Base-by-base conservation (phyloP, 1,140 invertebrate species). In the Scylla paramamosain region DNA sequence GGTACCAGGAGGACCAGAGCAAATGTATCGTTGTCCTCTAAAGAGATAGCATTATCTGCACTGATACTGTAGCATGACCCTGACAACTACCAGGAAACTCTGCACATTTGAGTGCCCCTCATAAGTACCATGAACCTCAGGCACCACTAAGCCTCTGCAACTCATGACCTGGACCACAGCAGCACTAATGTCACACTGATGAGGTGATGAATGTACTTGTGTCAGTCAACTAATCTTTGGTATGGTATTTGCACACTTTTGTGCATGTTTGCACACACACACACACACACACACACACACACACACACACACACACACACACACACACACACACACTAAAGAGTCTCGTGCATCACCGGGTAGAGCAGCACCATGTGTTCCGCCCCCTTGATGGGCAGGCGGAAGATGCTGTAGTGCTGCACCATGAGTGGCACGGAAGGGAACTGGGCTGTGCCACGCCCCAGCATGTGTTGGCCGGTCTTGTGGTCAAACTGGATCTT, bases 321-420 rank as follows among this genome's bases (percentile, higher is more conserved):
- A 7, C 67, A 77, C 67, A n/a, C 67, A 25, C 67, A 77, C 67
- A 77, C 16, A 77, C 32, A 94, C 96, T 96, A 96, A 32, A 96
- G 95, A 14, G 95, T 96, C 32, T 96, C 96, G 83, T 95, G 95
- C 52, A 95, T 95, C 59, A 99, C 98, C 87, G 99, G 99, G 97
- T 99, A 98, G 52, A 98, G 97, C 95, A 99, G 98, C 97, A 98
- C 98, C 98, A 99, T 99, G 97, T 99, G 99, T 97, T 99, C 99
- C 6, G 99, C 99, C 84, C 99, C 99, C 95, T 98, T 98, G 87
- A 99, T 99, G 29, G 99, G 99, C 95, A 99, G 97, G 96, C 98
- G 98, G 97, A 99, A 99, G 86, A 98, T 97, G 93, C 98, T 98
- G 97, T 99, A 99, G 97, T 99, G 98, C 95, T 98, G 98, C 96